Percentiles rank a stretch among this genome's conserved stretches.
phyloP scores from a whole-genome alignment of 2,113 vertebrate genomes.

The Mus spicilegus region DNA sequence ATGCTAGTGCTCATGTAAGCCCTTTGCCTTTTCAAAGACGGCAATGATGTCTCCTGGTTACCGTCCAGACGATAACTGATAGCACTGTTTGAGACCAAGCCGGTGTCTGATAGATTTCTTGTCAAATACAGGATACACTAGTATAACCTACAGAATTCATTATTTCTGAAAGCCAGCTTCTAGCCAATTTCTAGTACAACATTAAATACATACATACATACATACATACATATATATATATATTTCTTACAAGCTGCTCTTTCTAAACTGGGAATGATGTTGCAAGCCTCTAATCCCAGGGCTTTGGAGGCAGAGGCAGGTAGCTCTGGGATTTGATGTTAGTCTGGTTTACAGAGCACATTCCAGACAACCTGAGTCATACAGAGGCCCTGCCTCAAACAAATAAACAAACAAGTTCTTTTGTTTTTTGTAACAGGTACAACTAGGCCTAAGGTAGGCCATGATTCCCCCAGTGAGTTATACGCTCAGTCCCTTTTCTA shows the following conservation, averaged over 20 bases:
- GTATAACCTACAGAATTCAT: background rate
- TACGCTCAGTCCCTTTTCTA: background rate
- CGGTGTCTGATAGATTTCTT: background rate
- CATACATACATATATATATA: too few relatives aligned
- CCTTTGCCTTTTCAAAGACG: background rate
- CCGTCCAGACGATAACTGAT: background rate
- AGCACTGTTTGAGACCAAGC: background rate
- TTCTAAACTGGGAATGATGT: background rate
- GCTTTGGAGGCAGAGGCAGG: background rate
- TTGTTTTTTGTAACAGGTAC: background rate
- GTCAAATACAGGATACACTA: background rate
- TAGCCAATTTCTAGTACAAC: background rate
- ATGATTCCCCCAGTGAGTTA: background rate
- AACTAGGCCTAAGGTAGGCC: background rate
- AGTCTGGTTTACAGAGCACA: background rate
- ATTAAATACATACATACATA: background rate
- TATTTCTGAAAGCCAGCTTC: conserved; percentile 15
- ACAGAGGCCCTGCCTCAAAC: too few relatives aligned
- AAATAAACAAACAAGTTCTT: too few relatives aligned
- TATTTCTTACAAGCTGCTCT: background rate
- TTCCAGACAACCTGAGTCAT: background rate
- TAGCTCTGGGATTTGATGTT: too few relatives aligned
- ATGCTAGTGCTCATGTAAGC: background rate
- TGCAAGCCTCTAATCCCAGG: background rate
- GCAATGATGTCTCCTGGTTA: background rate